These are phyloP conservation scores for Gouania willdenowi DNA, from an alignment of 2,797 vertebrate genomes.

Conservation along the genomic window DNA sequence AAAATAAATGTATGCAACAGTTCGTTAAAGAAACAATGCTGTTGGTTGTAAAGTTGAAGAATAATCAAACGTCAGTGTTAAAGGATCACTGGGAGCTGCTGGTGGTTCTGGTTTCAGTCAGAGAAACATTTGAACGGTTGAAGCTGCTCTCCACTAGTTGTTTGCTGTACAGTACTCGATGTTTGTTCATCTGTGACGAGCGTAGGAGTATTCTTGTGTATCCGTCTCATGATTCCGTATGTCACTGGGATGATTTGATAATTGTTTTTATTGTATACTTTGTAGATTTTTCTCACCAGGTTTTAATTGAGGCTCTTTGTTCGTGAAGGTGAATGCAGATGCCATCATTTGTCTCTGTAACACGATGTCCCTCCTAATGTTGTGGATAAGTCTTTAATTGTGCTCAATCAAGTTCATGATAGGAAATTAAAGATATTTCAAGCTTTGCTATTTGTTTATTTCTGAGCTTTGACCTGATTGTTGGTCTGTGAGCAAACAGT, in stretches of 20 bases:
- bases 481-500: no score
- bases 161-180: conserved; percentile 22
- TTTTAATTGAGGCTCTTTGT: conserved; percentile 26
- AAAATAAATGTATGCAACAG: no score
- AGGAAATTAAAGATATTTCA: conserved; percentile 57
- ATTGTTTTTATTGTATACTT: conserved; percentile 8
- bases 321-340: conserved; percentile 21
- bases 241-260: conserved; percentile 34
- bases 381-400: conserved; percentile 52
- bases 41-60: no score
- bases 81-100: no score
- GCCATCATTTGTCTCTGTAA: conserved; percentile 35
- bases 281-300: conserved; percentile 42
- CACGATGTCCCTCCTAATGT: conserved; percentile 44
- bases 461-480: background rate
- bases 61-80: no score
- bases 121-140: no score
- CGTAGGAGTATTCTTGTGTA: conserved; percentile 17
- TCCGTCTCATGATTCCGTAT: conserved; percentile 55
- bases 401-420: conserved; percentile 47
- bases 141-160: conserved; percentile 1
- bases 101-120: conserved; percentile 3
- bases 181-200: conserved; percentile 22
- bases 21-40: no score
- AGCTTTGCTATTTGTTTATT: no score